Base-by-base conservation (phyloP, 2,113 vertebrate genomes). In the Antigone vipio region DNA sequence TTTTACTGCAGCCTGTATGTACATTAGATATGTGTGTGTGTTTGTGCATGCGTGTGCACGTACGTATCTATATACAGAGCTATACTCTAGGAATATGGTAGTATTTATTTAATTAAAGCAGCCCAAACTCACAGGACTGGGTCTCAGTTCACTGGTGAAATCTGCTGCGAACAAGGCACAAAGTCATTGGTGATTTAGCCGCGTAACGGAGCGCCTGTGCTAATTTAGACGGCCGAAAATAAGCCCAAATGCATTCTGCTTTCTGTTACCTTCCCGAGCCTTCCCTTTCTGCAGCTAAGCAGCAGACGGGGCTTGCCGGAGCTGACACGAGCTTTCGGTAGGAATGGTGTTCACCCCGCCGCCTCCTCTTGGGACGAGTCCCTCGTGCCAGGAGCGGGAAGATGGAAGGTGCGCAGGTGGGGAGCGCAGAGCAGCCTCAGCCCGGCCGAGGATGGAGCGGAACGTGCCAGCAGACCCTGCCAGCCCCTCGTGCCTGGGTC, bases 41-140 rank as follows among this genome's bases (percentile, higher is more conserved):
- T 38, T 22, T 38, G 16, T 49, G 16, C 0, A 0, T 49, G 27
- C 42, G 1, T 5, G 34, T 35, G 55, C 35, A 2, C 11, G 52
- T 67, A 6, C 9, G 3, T 27, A 5, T 3, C 12, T 8, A 3
- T 21, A 13, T 15, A 8, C 53, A 44, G 53, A 21, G 34, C 20
- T 4, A 19, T 1, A 4, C 44, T 6, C 23, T 6, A 20, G 23
- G 23, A 42, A 11, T 12, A 6, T 2, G 42, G 42, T 8, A 11
- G 5, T 10, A 16, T 34, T 53, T 15, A 2, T 15, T 67, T 64
- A 52, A 53, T 45, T 58, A 44, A 15, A 85, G 45, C 59, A 58
- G 17, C 52, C 42, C 3, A 1, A 15, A 12, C 55, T 49, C 9
- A 5, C 30, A 21, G 81, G 49, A 13, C 29, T 1, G 2, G 63